Base-by-base conservation (phyloP, 2,113 vertebrate species). In the Thamnaconus septentrionalis region DNA sequence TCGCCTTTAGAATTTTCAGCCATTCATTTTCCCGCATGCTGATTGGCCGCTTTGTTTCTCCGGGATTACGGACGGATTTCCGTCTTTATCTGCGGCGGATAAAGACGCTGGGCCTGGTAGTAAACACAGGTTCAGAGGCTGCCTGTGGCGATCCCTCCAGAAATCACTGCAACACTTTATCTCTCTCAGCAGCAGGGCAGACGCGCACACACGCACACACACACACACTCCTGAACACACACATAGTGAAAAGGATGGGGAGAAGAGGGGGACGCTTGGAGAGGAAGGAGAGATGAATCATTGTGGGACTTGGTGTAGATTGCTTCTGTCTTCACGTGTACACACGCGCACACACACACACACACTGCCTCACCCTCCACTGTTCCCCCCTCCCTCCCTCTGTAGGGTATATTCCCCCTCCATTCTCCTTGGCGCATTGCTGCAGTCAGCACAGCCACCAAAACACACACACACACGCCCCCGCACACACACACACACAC, bases 351-450 rank as follows among this genome's bases (percentile, higher is more conserved):
- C 31, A 39, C 71, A 69, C 61, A 52, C 64, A 53, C 57, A 45
- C 49, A 4, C 54, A 45, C 81, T 66, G 53, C 61, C 80, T 76
- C 69, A 64, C 69, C 68, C 61, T 59, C 61, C 71, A 64, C 8
- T 10, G 11, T 10, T 8, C 68, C 31, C 61, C 73, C 61, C 63
- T 73, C 71, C 50, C 76, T 63, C 70, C 63, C 82, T 84, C 83
- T 85, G 82, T 86, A 83, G 82, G 86, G 83, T 88, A 83, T 88
- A 87, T 86, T 87, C 86, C 85, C 89, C 87, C 87, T 85, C 83
- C 76, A 80, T 81, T 89, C 87, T 90, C 84, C 86, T 92, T 92
- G 90, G 87, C 79, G 90, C 91, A 91, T 90, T 91, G 84, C 90
- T 91, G 91, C 91, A 91, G 89, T 90, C 87, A 87, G 78, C 80